A percentile compares a stretch with the other conserved stretches of the same genome.
Evolutionary conservation across 2,888 invertebrate species (phyloP).

Genomic region (Drosophila picticornis): DNA sequence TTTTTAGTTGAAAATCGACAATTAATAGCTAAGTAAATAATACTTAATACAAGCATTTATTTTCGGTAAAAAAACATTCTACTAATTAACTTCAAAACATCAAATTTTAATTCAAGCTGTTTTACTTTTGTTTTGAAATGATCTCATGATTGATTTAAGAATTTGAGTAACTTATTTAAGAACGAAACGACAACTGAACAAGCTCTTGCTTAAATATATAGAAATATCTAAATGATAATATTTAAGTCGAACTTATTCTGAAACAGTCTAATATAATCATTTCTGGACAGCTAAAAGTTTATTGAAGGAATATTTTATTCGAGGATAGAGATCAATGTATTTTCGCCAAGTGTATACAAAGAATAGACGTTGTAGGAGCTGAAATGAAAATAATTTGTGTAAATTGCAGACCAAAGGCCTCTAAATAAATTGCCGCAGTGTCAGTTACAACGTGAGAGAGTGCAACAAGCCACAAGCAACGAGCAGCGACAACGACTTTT

Average conservation of each 20-base stretch:
- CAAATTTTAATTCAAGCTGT: neutral
- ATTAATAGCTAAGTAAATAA: no score
- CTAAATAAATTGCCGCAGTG: conserved; percentile 54
- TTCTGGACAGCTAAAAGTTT: neutral
- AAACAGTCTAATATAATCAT: neutral
- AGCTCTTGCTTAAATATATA: neutral
- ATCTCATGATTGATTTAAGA: no score
- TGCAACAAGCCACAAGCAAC: conserved; percentile 2
- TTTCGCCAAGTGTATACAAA: neutral
- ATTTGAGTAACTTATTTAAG: neutral
- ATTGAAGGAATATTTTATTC: neutral
- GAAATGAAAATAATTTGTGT: conserved; percentile 22
- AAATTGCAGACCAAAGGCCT: conserved; percentile 42
- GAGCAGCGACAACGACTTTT: conserved; percentile 9
- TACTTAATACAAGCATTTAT: neutral
- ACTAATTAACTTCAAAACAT: neutral
- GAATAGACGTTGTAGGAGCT: neutral
- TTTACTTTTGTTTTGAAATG: neutral
- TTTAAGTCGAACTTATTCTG: neutral
- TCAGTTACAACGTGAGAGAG: conserved; percentile 63
- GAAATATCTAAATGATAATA: neutral
- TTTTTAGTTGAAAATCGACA: no score
- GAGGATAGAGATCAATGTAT: no score
- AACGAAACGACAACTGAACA: neutral
- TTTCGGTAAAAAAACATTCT: neutral